These are phyloP conservation scores for Orthonevra nobilis DNA, from an alignment of 2,888 invertebrate genomes.

Conservation along the genomic window DNA sequence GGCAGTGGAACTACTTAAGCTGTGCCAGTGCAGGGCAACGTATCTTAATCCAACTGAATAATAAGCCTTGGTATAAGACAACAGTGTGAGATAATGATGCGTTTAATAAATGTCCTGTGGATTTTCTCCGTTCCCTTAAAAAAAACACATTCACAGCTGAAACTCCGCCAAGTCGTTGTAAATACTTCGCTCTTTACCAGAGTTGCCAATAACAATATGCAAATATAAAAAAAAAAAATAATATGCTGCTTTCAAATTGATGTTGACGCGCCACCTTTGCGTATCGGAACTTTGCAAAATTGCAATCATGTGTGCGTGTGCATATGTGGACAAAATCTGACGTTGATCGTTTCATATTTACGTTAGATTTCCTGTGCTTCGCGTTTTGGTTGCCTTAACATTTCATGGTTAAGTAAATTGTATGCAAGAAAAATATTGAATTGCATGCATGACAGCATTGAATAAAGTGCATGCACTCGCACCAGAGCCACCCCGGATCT, in stretches of 20 bases:
- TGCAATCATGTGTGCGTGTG: not conserved
- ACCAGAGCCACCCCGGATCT: not conserved
- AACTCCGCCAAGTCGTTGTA: no score
- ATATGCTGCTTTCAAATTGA: slow-evolving; percentile 1
- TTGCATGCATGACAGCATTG: slow-evolving; percentile 67
- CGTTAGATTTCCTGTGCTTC: slow-evolving; percentile 1
- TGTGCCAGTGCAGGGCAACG: no score
- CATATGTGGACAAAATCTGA: slow-evolving; percentile 15
- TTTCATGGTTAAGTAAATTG: slow-evolving; percentile 67
- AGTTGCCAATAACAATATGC: no score
- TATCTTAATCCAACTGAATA: no score
- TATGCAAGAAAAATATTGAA: slow-evolving; percentile 69
- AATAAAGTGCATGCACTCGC: slow-evolving; percentile 64
- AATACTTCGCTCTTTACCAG: no score
- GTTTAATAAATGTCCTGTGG: no score
- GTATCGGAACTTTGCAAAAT: slow-evolving; percentile 21
- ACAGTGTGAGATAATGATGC: no score
- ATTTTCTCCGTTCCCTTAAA: no score
- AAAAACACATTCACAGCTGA: no score
- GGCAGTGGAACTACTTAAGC: no score
- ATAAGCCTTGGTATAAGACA: no score
- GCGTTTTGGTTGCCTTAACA: slow-evolving; percentile 36
- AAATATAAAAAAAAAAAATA: not conserved
- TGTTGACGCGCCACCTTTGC: not conserved
- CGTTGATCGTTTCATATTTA: slow-evolving; percentile 27